Evolutionary conservation across 2,113 vertebrate species (phyloP), one percentile per base, ranked within the genome.

Genomic region (Sialia sialis): DNA sequence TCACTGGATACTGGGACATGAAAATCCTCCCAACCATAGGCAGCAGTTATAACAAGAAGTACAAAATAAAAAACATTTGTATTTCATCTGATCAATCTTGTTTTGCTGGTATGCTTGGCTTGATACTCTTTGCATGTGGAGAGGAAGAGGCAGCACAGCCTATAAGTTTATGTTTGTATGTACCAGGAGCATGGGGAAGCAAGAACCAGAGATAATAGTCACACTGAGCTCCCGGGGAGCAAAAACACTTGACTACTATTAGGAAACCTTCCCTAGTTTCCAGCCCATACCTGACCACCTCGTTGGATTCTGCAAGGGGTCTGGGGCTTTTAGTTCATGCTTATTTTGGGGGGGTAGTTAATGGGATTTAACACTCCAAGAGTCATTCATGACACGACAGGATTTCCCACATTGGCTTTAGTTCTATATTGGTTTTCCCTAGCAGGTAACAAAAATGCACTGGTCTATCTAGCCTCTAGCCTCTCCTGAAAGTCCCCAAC

Each of bases 1-100:
- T 96, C 96, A 96, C 60, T 78, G 86, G 81, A 91, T 73, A 86
- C 84, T 68, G 74, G 66, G 82, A 92, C 93, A 88, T 55, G 52
- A 79, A 97, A 96, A 95, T 84, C 91, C 85, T 85, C 84, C 79
- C 56, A 80, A 46, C 44, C 29, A 70, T 29, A 82, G 70, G 16
- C 58, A 91, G 55, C 77, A 85, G 78, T 69, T 68, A 82, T 76
- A 91, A 55, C 36, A 87, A 95, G 60, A 58, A 94, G 29, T 34
- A 19, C 10, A 26, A 64, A 51, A 23, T 29, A n/a, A 55, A 64
- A 36, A 30, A 9, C 19, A 73, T 10, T 58, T 67, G 6, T 75
- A 36, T 80, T 91, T 94, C 44, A 73, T 69, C 80, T 74, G 49
- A 59, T 44, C 46, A 7, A 52, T 48, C 55, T 87, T 88, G 67